Percentiles rank a stretch among this genome's conserved stretches.
Evolutionary conservation across 2,113 vertebrate genomes (phyloP).

Genomic region (Edolisoma coerulescens): DNA sequence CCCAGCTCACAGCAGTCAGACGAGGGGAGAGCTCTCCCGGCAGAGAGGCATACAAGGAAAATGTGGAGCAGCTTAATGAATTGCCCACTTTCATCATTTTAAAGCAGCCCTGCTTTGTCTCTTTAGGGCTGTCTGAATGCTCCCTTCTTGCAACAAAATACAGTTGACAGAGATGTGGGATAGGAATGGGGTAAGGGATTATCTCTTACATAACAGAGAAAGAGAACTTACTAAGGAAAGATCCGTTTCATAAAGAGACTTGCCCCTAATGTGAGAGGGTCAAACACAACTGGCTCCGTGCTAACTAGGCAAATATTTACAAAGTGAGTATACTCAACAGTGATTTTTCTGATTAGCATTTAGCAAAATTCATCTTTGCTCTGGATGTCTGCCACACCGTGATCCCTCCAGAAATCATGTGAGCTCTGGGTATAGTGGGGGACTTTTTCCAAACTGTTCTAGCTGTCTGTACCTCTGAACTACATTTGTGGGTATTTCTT

Average conservation of each 20-base stretch:
- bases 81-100: neutral
- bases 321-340: neutral
- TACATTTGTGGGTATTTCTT: conserved; percentile 43
- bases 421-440: neutral
- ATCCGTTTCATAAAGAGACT: neutral
- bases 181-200: conserved; percentile 19
- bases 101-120: neutral
- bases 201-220: neutral
- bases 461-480: conserved; percentile 15
- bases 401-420: conserved; percentile 9
- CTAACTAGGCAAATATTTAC: conserved; percentile 21
- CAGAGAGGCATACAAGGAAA: neutral
- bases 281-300: neutral
- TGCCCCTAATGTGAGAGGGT: neutral
- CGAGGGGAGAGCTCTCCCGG: fast-evolving
- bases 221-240: neutral
- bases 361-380: conserved; percentile 37
- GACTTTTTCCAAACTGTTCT: neutral
- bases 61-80: neutral
- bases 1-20: neutral
- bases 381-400: neutral
- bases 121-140: neutral
- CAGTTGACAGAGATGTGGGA: neutral
- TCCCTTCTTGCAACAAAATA: neutral
- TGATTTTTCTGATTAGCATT: neutral